Evolutionary conservation across 2,113 vertebrate species (phyloP).

Genomic region (Vulpes vulpes): DNA sequence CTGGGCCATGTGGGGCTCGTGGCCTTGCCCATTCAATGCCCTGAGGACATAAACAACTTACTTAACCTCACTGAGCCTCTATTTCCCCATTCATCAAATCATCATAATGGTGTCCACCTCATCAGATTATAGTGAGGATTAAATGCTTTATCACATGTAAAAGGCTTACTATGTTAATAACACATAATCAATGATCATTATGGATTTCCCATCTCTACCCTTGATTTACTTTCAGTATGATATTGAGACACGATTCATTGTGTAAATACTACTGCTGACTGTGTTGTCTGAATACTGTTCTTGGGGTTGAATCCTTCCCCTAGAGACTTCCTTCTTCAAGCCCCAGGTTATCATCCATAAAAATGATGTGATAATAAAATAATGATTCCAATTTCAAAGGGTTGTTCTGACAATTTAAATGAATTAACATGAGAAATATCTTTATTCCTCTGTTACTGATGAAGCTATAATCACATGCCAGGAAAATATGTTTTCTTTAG

Average conservation of each 20-base stretch:
- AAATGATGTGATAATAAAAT: neutral
- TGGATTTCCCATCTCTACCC: neutral
- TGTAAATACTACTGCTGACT: neutral
- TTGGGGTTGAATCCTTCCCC: neutral
- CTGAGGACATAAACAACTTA: neutral
- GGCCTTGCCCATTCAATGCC: neutral
- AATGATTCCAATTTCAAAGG: neutral
- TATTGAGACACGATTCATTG: slow-evolving; percentile 1
- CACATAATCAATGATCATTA: neutral
- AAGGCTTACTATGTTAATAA: neutral
- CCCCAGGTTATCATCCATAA: neutral
- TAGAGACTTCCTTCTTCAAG: neutral
- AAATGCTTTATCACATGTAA: neutral
- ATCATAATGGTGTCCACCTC: neutral
- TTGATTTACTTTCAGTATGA: neutral
- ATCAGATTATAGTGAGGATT: neutral
- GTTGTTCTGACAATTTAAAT: neutral
- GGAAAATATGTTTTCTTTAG: neutral
- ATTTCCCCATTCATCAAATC: neutral
- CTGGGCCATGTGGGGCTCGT: neutral
- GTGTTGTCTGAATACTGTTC: neutral
- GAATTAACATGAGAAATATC: neutral
- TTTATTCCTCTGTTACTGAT: neutral
- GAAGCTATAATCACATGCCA: neutral
- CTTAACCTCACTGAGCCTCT: neutral